A percentile compares a stretch with the other conserved stretches of the same genome.
Evolutionary conservation across 2,113 vertebrate species (phyloP).

Genomic region (Marmota monax): DNA sequence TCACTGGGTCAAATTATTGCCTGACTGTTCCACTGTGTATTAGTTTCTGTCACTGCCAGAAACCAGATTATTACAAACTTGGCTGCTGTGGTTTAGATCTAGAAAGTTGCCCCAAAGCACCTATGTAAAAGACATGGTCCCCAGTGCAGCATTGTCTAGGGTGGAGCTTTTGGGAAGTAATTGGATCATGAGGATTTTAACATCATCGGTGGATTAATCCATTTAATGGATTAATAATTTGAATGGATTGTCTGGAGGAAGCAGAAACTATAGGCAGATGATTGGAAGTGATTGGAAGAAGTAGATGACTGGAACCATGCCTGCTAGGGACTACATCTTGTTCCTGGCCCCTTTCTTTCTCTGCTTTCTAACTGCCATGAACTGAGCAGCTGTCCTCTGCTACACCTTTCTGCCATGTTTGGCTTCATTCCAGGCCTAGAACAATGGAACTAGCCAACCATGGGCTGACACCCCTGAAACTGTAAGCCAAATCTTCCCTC

Average conservation of each 20-base stretch:
- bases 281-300: background rate
- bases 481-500: background rate
- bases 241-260: background rate
- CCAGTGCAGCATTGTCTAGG: background rate
- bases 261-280: background rate
- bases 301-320: too few relatives aligned
- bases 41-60: background rate
- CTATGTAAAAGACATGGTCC: background rate
- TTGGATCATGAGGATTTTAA: background rate
- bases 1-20: background rate
- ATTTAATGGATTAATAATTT: background rate
- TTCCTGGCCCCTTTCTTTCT: background rate
- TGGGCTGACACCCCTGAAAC: background rate
- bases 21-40: background rate
- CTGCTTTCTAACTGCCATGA: background rate
- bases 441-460: background rate
- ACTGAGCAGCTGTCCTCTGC: background rate
- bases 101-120: background rate
- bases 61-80: background rate
- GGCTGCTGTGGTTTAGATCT: background rate
- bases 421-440: background rate
- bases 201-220: background rate
- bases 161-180: background rate
- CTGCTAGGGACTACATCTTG: too few relatives aligned
- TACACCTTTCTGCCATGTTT: background rate